Evolutionary conservation across 2,113 vertebrate species (phyloP).

Genomic region (Panurus biarmicus): DNA sequence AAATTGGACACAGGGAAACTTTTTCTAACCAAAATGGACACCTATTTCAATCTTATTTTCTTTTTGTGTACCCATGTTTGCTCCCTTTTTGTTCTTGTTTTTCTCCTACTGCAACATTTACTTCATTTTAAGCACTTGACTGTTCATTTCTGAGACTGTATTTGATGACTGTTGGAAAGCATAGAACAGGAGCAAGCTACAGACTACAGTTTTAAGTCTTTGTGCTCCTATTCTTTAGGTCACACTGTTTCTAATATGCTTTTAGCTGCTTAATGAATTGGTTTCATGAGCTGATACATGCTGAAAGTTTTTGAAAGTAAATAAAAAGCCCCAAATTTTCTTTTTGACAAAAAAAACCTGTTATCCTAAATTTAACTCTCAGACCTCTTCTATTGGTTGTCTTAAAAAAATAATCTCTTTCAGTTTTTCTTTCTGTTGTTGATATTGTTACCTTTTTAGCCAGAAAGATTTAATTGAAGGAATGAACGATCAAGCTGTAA

Average conservation of each 20-base stretch:
- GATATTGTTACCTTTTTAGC: slow-evolving; percentile 31
- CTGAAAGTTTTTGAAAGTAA: background rate
- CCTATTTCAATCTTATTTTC: background rate
- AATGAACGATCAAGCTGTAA: slow-evolving; percentile 44
- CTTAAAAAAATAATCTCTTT: slow-evolving; percentile 4
- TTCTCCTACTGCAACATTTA: background rate
- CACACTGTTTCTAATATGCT: background rate
- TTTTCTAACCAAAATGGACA: background rate
- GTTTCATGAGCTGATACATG: background rate
- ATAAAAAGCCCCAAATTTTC: background rate
- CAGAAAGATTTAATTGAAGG: slow-evolving; percentile 54
- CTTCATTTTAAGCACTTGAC: background rate
- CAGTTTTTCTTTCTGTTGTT: slow-evolving; percentile 6
- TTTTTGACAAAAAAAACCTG: background rate
- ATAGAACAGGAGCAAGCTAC: background rate
- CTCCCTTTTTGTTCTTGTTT: background rate
- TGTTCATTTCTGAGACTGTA: background rate
- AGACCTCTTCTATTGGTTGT: background rate
- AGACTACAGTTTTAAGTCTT: background rate
- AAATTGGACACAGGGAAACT: background rate
- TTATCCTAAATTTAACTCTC: slow-evolving; percentile 5
- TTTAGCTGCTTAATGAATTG: slow-evolving; percentile 15
- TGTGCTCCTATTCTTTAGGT: background rate
- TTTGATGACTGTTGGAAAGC: background rate
- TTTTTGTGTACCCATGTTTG: background rate